Conservation (phyloP, 2,113 vertebrate species). For the Tyrannus savana region DNA sequence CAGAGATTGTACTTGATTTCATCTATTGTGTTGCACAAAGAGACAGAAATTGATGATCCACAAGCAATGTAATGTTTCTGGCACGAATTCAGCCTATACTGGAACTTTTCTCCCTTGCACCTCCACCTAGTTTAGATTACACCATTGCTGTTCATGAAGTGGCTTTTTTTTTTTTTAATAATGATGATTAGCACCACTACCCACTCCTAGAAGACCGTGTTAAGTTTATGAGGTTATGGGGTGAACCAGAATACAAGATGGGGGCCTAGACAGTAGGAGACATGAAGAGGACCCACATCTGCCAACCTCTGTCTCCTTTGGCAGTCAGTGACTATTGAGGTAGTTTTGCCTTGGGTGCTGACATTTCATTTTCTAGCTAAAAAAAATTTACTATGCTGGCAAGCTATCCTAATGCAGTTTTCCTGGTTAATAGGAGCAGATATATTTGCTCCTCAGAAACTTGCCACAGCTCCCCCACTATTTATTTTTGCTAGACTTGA, state of each 20-base stretch:
- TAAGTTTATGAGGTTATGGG: neutral
- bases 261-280: neutral
- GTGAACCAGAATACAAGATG: neutral
- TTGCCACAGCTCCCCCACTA: neutral
- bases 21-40: neutral
- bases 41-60: fast-evolving
- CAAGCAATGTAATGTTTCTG: neutral
- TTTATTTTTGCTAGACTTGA: neutral
- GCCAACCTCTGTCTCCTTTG: neutral
- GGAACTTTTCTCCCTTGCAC: neutral
- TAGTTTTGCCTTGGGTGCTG: neutral
- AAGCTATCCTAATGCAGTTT: neutral
- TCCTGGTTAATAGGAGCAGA: neutral
- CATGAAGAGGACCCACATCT: neutral
- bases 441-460: neutral
- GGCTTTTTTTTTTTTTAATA: neutral
- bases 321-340: neutral
- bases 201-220: neutral
- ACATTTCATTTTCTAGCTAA: neutral
- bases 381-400: neutral
- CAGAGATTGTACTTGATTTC: neutral
- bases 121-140: neutral
- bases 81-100: neutral
- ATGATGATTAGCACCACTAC: neutral
- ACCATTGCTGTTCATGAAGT: neutral